phyloP scores from a whole-genome alignment of 2,888 invertebrate species.

The Empis livida region DNA sequence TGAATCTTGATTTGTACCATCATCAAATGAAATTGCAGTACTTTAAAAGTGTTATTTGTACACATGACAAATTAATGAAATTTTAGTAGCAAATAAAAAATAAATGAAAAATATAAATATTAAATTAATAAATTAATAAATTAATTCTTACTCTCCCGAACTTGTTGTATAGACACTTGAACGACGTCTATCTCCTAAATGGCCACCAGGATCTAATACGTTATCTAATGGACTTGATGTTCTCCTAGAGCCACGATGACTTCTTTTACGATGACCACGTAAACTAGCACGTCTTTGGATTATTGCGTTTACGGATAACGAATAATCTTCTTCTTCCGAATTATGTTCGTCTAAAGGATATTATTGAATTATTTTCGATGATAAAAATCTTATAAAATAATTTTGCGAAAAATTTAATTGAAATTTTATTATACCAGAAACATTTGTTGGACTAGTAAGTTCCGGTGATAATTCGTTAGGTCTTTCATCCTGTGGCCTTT shows the following conservation, averaged over 20 bases:
- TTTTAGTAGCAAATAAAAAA: no score
- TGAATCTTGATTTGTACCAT: conserved; percentile 45
- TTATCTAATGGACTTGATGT: conserved; percentile 44
- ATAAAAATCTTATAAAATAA: no score
- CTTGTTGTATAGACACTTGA: conserved; percentile 74
- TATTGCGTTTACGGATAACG: conserved; percentile 72
- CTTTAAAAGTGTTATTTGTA: conserved; percentile 35
- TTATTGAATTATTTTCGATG: neutral
- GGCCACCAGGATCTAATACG: conserved; percentile 22
- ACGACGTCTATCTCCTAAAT: conserved; percentile 39
- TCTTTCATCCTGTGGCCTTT: conserved; percentile 17
- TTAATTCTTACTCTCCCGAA: conserved; percentile 63
- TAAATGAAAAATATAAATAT: no score
- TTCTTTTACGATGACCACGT: conserved; percentile 47
- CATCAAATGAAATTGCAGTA: conserved; percentile 66
- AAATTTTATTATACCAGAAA: conserved; percentile 16
- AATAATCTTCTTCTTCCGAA: conserved; percentile 70
- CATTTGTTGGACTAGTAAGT: conserved; percentile 18
- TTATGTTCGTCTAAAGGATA: neutral
- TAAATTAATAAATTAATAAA: no score
- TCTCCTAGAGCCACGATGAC: conserved; percentile 46
- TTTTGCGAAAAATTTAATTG: no score
- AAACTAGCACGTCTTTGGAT: conserved; percentile 66
- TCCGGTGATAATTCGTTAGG: conserved; percentile 18
- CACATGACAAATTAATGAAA: no score